Evolutionary conservation across 2,797 vertebrate genomes (phyloP).

Genomic region (Glyptemys insculpta): DNA sequence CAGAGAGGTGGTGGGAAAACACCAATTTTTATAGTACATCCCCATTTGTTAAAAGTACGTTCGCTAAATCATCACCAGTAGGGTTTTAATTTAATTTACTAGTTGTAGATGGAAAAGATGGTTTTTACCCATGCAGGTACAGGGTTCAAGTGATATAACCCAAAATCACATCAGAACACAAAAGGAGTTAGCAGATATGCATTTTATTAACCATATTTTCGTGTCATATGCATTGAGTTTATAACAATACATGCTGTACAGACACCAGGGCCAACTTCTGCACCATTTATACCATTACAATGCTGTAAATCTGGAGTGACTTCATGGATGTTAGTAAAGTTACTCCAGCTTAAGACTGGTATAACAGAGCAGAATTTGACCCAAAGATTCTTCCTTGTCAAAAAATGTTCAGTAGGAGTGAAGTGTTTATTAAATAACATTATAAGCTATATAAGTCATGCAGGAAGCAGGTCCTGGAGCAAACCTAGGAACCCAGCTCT

Average conservation of each 20-base stretch:
- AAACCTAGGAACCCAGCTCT: neutral
- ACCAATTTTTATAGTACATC: fast-evolving
- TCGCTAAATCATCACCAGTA: neutral
- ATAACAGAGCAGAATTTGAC: neutral
- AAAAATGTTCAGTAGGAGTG: neutral
- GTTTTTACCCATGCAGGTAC: neutral
- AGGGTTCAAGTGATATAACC: neutral
- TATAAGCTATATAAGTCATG: neutral
- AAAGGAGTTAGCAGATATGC: neutral
- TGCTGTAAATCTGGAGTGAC: neutral
- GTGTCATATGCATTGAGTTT: neutral
- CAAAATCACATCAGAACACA: neutral
- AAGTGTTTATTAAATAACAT: constrained; percentile 28
- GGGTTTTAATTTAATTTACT: neutral
- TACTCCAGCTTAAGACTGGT: neutral
- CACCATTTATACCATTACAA: neutral
- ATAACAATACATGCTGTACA: neutral
- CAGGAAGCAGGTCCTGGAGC: neutral
- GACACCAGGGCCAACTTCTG: fast-evolving
- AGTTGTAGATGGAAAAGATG: neutral
- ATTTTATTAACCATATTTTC: neutral
- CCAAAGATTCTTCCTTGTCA: neutral
- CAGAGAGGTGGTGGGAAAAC: neutral
- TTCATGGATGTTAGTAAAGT: neutral
- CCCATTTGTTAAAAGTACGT: neutral